Percentiles rank a stretch among this genome's conserved stretches.
These are phyloP conservation scores for Cinara cedri DNA, from an alignment of 2,888 invertebrate genomes.

Conservation along the genomic window DNA sequence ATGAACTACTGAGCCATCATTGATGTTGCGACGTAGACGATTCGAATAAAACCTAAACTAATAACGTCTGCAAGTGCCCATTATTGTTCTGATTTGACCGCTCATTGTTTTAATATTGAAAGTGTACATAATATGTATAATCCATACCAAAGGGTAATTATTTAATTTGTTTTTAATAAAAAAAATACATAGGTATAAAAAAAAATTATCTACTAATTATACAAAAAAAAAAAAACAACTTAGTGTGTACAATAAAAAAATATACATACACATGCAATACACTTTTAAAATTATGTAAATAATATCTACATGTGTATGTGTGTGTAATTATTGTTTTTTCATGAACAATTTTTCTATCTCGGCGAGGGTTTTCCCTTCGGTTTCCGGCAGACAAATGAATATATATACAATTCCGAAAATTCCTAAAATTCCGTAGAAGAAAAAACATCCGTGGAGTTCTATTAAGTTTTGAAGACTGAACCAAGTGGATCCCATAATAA, in stretches of 20 bases:
- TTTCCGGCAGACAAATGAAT: constrained; percentile 78
- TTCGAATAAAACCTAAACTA: not conserved
- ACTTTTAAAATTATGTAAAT: too few species aligned
- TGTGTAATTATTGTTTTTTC: not conserved
- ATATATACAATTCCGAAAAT: constrained; percentile 70
- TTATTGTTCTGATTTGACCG: constrained; percentile 35
- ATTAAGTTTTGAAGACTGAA: constrained; percentile 59
- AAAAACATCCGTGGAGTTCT: constrained; percentile 60
- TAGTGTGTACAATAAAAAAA: too few species aligned
- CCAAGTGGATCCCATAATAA: constrained; percentile 67
- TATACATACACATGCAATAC: too few species aligned
- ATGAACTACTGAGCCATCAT: constrained; percentile 57
- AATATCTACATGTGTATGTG: not conserved
- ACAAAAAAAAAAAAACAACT: too few species aligned
- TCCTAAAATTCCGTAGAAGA: constrained; percentile 62
- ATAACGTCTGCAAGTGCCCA: constrained; percentile 45
- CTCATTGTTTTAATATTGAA: constrained; percentile 34
- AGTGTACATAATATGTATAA: too few species aligned
- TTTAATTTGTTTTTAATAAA: constrained; percentile 23
- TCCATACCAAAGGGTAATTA: not conserved
- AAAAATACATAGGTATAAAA: constrained; percentile 3
- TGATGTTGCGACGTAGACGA: constrained; percentile 30
- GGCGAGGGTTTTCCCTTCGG: constrained; percentile 75
- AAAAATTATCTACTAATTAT: too few species aligned
- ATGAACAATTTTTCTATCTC: constrained; percentile 58